phyloP scores from a whole-genome alignment of 2,113 vertebrate genomes.

The Prunella himalayana region DNA sequence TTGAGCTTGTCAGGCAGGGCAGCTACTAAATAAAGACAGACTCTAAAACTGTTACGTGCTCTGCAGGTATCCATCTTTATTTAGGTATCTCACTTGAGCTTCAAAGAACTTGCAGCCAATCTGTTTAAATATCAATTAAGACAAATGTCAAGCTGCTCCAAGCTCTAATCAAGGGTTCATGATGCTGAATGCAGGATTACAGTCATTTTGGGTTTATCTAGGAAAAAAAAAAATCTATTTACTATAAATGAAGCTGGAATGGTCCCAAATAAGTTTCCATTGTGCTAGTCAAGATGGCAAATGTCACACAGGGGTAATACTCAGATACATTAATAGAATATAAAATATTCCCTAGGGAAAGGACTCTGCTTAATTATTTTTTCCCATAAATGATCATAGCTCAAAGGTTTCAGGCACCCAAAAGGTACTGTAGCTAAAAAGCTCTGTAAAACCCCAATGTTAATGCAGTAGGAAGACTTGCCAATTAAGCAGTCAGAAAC shows the following conservation, averaged over 20 bases:
- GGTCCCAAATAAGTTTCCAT: neutral
- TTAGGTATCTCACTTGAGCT: neutral
- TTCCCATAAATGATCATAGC: neutral
- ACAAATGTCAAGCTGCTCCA: neutral
- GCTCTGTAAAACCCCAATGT: neutral
- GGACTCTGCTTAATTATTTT: neutral
- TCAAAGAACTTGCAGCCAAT: slow-evolving; percentile 42
- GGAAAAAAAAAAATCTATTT: neutral
- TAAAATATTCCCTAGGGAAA: neutral
- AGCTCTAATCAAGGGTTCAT: neutral
- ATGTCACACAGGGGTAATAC: neutral
- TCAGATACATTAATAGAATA: neutral
- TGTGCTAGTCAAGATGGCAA: neutral
- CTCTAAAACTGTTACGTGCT: slow-evolving; percentile 31
- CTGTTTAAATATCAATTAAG: slow-evolving; percentile 58
- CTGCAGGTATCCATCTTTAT: slow-evolving; percentile 42
- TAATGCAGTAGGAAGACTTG: neutral
- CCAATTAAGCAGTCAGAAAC: neutral
- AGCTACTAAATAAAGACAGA: slow-evolving; percentile 39
- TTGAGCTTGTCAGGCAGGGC: slow-evolving; percentile 48
- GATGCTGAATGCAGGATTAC: neutral
- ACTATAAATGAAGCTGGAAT: neutral
- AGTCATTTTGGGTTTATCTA: neutral
- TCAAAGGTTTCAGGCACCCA: neutral
- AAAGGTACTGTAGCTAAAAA: neutral